phyloP scores from a whole-genome alignment of 2,113 vertebrate genomes.

The Saccopteryx leptura region DNA sequence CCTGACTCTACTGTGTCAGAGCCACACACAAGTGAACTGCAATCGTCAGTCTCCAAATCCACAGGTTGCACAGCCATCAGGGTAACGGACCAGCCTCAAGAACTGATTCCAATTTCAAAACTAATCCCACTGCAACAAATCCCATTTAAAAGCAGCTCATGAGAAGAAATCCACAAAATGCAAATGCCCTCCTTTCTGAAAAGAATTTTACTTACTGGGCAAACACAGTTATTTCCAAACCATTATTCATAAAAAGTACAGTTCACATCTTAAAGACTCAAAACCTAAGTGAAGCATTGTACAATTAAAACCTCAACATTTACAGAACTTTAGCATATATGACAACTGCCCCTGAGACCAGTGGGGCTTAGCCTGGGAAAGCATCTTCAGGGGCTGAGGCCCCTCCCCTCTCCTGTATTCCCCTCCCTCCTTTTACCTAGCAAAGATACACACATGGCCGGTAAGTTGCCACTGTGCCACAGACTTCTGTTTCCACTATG shows the following conservation, averaged over 20 bases:
- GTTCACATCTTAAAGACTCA: background rate
- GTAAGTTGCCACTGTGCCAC: background rate
- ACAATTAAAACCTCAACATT: background rate
- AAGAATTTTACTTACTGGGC: background rate
- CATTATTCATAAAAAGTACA: background rate
- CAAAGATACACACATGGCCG: accelerated
- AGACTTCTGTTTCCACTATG: too few relatives aligned
- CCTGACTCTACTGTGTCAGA: background rate
- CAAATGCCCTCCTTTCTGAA: slow-evolving; percentile 15
- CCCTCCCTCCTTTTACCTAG: background rate
- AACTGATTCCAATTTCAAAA: background rate
- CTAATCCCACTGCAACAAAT: background rate
- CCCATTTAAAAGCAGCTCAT: background rate
- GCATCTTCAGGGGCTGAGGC: accelerated
- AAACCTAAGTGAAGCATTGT: background rate
- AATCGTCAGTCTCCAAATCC: background rate
- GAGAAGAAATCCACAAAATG: background rate
- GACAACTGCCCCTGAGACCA: background rate
- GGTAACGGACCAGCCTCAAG: background rate
- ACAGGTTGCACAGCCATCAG: accelerated
- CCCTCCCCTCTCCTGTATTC: too few relatives aligned
- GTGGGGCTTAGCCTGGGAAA: background rate
- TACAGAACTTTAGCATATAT: background rate
- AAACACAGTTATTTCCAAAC: slow-evolving; percentile 25
- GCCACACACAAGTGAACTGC: background rate